phyloP scores from a whole-genome alignment of 2,797 vertebrate species.

The Sparidentex hasta region DNA sequence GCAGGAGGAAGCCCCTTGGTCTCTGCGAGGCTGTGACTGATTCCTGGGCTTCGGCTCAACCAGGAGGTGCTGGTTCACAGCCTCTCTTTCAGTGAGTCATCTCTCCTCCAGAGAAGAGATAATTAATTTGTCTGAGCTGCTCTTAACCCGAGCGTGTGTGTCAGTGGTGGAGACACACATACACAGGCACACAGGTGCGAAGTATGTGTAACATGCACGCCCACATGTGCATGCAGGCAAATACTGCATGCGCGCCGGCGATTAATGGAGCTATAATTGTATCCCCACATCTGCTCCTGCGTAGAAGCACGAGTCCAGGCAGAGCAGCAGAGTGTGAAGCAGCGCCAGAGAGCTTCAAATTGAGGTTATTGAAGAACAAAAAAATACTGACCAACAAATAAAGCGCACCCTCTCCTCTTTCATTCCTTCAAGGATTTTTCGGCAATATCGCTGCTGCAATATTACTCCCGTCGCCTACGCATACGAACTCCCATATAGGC shows the following conservation, averaged over 20 bases:
- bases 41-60: conserved; percentile 57
- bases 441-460: conserved; percentile 73
- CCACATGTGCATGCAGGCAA: conserved; percentile 20
- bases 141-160: conserved; percentile 70
- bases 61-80: conserved; percentile 58
- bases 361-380: conserved; percentile 50
- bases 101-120: conserved; percentile 67
- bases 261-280: conserved; percentile 53
- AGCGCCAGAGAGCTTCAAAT: conserved; percentile 13
- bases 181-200: conserved; percentile 41
- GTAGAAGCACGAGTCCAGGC: conserved; percentile 22
- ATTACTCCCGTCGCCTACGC: conserved; percentile 61
- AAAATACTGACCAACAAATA: conserved; percentile 67
- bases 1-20: conserved; percentile 47
- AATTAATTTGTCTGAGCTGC: conserved; percentile 80
- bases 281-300: conserved; percentile 24
- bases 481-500: conserved; percentile 45
- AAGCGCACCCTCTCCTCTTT: conserved; percentile 45
- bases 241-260: conserved; percentile 9
- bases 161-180: conserved; percentile 37
- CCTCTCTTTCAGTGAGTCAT: conserved; percentile 66
- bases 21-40: conserved; percentile 43
- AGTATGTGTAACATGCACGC: conserved; percentile 37
- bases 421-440: conserved; percentile 75
- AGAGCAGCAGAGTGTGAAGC: conserved; percentile 27